phyloP scores from a whole-genome alignment of 2,113 vertebrate genomes.

The Vombatus ursinus region DNA sequence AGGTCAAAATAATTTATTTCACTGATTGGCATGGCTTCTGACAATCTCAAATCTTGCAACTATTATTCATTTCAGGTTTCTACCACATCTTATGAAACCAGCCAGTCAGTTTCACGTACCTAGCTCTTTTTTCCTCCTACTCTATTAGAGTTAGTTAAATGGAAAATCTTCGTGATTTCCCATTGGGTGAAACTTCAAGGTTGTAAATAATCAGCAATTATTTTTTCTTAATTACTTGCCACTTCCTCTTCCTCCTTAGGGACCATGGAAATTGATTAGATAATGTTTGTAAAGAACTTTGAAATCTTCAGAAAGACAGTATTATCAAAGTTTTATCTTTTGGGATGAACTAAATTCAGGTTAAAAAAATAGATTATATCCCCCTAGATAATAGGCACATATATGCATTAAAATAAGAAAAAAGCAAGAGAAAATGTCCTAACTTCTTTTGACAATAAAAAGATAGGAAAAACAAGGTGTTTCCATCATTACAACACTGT shows the following conservation, averaged over 20 bases:
- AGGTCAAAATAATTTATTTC: slow-evolving; percentile 27
- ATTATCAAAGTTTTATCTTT: slow-evolving; percentile 22
- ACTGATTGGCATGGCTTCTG: neutral
- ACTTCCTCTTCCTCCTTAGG: slow-evolving; percentile 3
- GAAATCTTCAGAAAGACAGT: slow-evolving; percentile 18
- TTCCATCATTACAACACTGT: neutral
- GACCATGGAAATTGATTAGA: slow-evolving; percentile 14
- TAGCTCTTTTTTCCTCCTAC: slow-evolving; percentile 22
- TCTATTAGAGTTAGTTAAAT: slow-evolving; percentile 1
- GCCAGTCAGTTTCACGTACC: neutral
- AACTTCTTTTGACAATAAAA: slow-evolving; percentile 36
- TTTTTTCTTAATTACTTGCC: slow-evolving; percentile 12
- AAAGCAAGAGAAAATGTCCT: slow-evolving; percentile 18
- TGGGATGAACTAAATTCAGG: slow-evolving; percentile 32
- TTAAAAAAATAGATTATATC: slow-evolving; percentile 16
- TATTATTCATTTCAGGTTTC: neutral
- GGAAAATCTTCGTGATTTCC: slow-evolving; percentile 28
- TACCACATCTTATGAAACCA: neutral
- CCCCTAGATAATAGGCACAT: neutral
- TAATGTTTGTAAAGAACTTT: slow-evolving; percentile 33
- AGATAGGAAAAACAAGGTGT: slow-evolving; percentile 13
- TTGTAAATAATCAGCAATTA: slow-evolving; percentile 33
- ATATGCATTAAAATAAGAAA: neutral
- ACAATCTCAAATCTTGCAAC: neutral
- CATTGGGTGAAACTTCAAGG: slow-evolving; percentile 43